These are phyloP conservation scores for Lerista edwardsae DNA, from an alignment of 2,797 vertebrate species.

Conservation along the genomic window DNA sequence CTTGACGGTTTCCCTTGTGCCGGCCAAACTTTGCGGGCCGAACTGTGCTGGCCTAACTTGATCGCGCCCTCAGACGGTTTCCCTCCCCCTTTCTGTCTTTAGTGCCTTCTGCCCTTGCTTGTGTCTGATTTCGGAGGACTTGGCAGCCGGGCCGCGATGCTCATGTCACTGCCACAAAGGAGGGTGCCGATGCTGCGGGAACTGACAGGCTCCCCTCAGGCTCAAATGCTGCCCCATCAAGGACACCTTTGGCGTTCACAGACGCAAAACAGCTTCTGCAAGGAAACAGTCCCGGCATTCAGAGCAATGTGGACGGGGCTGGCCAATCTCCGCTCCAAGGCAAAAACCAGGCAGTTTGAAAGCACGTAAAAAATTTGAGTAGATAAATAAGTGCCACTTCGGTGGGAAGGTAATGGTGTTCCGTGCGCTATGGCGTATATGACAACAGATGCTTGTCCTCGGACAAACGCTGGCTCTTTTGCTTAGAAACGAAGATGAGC, in stretches of 20 bases:
- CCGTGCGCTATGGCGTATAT: too few relatives aligned
- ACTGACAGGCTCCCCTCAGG: constrained; percentile 22
- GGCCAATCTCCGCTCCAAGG: neutral
- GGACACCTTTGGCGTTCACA: neutral
- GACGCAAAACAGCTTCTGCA: neutral
- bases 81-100: neutral
- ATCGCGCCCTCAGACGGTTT: too few relatives aligned
- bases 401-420: too few relatives aligned
- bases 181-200: neutral
- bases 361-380: too few relatives aligned
- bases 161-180: neutral
- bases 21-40: too few relatives aligned
- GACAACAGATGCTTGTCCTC: too few relatives aligned
- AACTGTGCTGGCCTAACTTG: too few relatives aligned
- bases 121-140: neutral
- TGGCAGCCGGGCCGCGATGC: neutral
- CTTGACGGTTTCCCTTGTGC: too few relatives aligned
- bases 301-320: fast-evolving
- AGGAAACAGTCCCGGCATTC: neutral
- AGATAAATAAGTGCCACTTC: too few relatives aligned
- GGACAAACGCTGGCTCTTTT: too few relatives aligned
- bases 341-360: too few relatives aligned
- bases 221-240: neutral
- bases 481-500: too few relatives aligned
- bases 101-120: neutral